Evolutionary conservation across 2,797 vertebrate genomes (phyloP).

Genomic region (Protosalanx chinensis): DNA sequence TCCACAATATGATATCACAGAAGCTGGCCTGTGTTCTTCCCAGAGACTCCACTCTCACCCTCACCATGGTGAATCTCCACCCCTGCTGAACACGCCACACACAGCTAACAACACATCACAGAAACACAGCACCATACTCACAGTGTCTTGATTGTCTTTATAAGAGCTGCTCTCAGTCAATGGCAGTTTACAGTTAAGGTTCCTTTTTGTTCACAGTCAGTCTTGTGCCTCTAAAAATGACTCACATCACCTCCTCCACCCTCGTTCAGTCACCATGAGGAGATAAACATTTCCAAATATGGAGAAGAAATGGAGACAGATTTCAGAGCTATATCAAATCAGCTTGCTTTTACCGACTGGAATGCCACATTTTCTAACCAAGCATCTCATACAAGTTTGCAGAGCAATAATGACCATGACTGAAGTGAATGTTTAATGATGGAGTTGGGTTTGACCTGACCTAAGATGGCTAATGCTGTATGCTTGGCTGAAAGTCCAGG

Average conservation of each 20-base stretch:
- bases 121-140: slow-evolving; percentile 68
- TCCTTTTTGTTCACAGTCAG: slow-evolving; percentile 58
- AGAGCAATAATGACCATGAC: slow-evolving; percentile 69
- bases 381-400: slow-evolving; percentile 65
- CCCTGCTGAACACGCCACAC: slow-evolving; percentile 10
- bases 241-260: slow-evolving; percentile 89
- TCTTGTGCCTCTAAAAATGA: slow-evolving; percentile 72
- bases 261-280: slow-evolving; percentile 88
- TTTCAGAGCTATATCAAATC: slow-evolving; percentile 84
- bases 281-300: slow-evolving; percentile 99
- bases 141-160: slow-evolving; percentile 50
- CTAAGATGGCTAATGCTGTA: slow-evolving; percentile 49
- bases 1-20: too few relatives aligned
- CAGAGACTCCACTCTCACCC: background rate
- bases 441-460: slow-evolving; percentile 50
- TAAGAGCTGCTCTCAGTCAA: slow-evolving; percentile 56
- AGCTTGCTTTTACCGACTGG: slow-evolving; percentile 75
- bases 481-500: slow-evolving; percentile 13
- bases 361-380: slow-evolving; percentile 70
- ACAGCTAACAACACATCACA: slow-evolving; percentile 16
- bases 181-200: slow-evolving; percentile 55
- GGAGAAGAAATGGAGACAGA: slow-evolving; percentile 87
- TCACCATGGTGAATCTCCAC: background rate
- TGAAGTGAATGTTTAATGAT: slow-evolving; percentile 57
- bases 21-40: too few relatives aligned